phyloP scores from a whole-genome alignment of 2,888 invertebrate genomes.

The Tribolium freemani region DNA sequence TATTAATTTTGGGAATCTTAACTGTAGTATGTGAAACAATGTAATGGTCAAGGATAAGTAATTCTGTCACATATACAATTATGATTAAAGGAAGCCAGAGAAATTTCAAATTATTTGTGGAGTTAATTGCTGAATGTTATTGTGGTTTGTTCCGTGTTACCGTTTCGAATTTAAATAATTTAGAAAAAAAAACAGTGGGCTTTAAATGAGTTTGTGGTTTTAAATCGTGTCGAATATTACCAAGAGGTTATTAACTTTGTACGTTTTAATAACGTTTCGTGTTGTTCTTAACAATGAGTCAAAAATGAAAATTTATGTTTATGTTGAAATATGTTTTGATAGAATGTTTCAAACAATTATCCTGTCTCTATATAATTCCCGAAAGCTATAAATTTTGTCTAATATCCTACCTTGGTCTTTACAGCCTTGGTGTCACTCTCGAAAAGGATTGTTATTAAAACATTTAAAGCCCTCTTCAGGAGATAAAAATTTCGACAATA shows the following conservation, averaged over 20 bases:
- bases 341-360: slow-evolving; percentile 46
- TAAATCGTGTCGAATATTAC: slow-evolving; percentile 19
- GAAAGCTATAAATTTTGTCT: slow-evolving; percentile 42
- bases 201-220: slow-evolving; percentile 2
- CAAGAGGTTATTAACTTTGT: slow-evolving; percentile 17
- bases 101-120: not conserved
- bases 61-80: not conserved
- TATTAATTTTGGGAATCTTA: slow-evolving; percentile 27
- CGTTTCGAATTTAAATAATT: not conserved
- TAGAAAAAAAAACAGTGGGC: not conserved
- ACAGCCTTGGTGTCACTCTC: slow-evolving; percentile 18
- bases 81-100: not conserved
- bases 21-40: slow-evolving; percentile 11
- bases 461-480: slow-evolving; percentile 15
- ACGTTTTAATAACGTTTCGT: slow-evolving; percentile 10
- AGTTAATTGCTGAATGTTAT: not conserved
- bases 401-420: slow-evolving; percentile 39
- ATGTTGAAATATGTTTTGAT: slow-evolving; percentile 42
- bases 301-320: slow-evolving; percentile 36
- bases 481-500: slow-evolving; percentile 6
- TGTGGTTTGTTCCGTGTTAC: not conserved
- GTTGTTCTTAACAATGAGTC: slow-evolving; percentile 9
- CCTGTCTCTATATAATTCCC: slow-evolving; percentile 39
- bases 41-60: slow-evolving; percentile 6
- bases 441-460: slow-evolving; percentile 26